A percentile compares a stretch with the other conserved stretches of the same genome.
phyloP scores from a whole-genome alignment of 1,140 invertebrate species.

The Mizuhopecten yessoensis region DNA sequence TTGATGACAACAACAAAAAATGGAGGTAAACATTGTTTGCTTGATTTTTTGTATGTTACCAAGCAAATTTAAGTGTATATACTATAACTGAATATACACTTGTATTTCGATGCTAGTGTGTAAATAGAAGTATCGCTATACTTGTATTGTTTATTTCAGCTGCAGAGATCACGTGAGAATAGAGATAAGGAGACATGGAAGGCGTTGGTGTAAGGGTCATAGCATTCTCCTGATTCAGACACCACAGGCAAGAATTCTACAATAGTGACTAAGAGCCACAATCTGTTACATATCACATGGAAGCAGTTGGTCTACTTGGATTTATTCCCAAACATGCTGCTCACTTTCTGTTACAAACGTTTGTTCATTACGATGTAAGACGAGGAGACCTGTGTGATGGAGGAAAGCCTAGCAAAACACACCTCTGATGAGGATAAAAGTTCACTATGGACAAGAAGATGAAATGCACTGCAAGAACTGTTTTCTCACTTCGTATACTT shows the following conservation, averaged over 20 bases:
- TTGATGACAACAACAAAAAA: no score
- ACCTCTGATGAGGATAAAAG: background rate
- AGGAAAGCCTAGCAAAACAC: background rate
- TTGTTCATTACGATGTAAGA: background rate
- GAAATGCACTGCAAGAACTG: background rate
- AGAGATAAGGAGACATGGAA: slow-evolving; percentile 5
- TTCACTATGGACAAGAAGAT: background rate
- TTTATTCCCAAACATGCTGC: slow-evolving; percentile 11
- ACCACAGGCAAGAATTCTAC: background rate
- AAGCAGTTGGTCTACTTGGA: slow-evolving; percentile 14
- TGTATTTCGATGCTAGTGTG: background rate
- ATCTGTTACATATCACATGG: slow-evolving; percentile 27
- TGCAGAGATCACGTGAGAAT: background rate
- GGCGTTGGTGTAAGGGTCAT: background rate
- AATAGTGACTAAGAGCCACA: background rate
- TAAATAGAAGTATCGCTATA: background rate
- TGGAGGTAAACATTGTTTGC: no score
- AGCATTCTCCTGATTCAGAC: background rate
- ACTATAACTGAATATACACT: background rate
- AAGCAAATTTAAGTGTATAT: no score
- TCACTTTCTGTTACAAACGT: slow-evolving; percentile 18
- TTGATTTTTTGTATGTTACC: no score
- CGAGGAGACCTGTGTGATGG: background rate
- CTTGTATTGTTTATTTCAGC: slow-evolving; percentile 38
- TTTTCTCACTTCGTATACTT: background rate